Percentiles rank a stretch among this genome's conserved stretches.
phyloP scores from a whole-genome alignment of 1,140 invertebrate species.

The Neodiprion pinetum region DNA sequence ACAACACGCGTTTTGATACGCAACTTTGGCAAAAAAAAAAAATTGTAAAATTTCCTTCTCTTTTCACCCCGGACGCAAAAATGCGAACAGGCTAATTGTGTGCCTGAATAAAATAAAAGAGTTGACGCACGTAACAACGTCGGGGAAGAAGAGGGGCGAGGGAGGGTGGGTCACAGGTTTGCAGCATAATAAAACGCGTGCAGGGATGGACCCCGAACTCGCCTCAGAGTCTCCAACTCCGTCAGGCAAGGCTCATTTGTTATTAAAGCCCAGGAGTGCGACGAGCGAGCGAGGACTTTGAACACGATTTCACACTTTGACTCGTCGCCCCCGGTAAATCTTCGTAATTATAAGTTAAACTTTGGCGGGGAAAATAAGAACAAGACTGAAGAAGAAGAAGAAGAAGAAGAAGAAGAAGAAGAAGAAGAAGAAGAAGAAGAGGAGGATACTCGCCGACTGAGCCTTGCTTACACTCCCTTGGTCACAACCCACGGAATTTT shows the following conservation, averaged over 20 bases:
- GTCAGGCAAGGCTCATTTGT: slow-evolving; percentile 48
- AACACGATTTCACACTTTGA: slow-evolving; percentile 63
- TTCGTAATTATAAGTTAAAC: slow-evolving; percentile 60
- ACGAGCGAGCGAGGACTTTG: slow-evolving; percentile 57
- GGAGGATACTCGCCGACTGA: slow-evolving; percentile 8
- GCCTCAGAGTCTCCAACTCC: not conserved
- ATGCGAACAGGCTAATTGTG: too few species aligned
- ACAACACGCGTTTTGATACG: too few species aligned
- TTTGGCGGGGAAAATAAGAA: slow-evolving; percentile 42
- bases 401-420: not conserved
- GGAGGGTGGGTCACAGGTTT: not conserved
- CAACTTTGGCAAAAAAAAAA: too few species aligned
- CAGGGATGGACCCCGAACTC: not conserved
- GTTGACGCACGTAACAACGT: too few species aligned
- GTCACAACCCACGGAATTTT: too few species aligned
- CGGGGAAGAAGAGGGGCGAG: too few species aligned
- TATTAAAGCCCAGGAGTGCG: slow-evolving; percentile 56
- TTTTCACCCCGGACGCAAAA: too few species aligned
- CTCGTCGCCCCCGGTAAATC: slow-evolving; percentile 52
- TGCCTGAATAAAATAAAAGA: too few species aligned
- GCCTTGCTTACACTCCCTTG: too few species aligned
- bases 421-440: not conserved
- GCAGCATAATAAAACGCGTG: not conserved
- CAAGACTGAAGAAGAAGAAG: not conserved
- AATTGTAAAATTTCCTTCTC: too few species aligned